These are phyloP conservation scores for Motacilla tschutschensis DNA, from an alignment of 2,113 vertebrate species.

Conservation along the genomic window DNA sequence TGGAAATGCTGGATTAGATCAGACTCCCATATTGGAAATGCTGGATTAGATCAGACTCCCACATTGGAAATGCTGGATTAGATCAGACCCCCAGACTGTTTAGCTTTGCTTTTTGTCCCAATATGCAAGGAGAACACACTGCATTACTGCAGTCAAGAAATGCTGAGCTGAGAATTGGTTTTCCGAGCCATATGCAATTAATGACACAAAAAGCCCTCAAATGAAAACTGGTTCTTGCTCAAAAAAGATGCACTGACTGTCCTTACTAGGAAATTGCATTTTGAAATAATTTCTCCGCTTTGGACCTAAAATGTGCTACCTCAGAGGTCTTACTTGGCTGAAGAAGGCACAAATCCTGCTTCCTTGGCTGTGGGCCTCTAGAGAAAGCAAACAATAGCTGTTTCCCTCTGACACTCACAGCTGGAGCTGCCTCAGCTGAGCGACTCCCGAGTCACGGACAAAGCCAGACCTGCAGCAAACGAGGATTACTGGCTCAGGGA, in stretches of 20 bases:
- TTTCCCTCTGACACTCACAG: not conserved
- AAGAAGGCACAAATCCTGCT: not conserved
- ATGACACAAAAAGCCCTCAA: not conserved
- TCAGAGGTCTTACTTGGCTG: not conserved
- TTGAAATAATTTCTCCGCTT: not conserved
- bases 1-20: not conserved
- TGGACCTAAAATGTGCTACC: not conserved
- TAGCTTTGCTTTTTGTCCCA: not conserved
- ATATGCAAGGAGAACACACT: not conserved
- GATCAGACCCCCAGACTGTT: not conserved
- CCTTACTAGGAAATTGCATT: not conserved
- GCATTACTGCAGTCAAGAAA: not conserved
- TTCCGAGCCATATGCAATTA: not conserved
- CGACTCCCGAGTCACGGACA: not conserved
- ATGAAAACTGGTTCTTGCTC: not conserved
- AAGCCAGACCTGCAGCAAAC: constrained; percentile 20
- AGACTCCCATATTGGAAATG: not conserved
- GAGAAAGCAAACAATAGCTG: not conserved
- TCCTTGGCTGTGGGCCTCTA: not conserved
- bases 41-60: not conserved
- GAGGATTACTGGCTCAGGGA: not conserved
- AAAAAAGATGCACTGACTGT: not conserved
- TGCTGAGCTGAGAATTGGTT: not conserved
- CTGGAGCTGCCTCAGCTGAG: not conserved
- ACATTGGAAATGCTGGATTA: not conserved